These are phyloP conservation scores for Synergus umbraculus DNA, from an alignment of 2,888 invertebrate species.

Conservation along the genomic window DNA sequence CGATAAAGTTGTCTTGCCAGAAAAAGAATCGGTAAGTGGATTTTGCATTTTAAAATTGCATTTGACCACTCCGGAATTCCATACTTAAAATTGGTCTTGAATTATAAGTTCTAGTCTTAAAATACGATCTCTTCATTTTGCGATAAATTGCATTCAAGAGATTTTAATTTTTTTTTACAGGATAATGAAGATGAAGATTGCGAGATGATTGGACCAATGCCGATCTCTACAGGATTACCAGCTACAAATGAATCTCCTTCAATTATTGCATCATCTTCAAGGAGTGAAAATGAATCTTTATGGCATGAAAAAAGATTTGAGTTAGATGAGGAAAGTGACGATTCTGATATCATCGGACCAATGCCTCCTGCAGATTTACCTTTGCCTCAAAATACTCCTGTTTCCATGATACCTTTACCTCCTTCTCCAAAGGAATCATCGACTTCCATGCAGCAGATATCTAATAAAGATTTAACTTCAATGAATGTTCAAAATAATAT, in stretches of 20 bases:
- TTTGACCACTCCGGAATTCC: no score
- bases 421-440: conserved; percentile 40
- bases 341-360: conserved; percentile 61
- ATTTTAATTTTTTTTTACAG: no score
- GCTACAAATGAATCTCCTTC: neutral
- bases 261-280: neutral
- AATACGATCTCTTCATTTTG: no score
- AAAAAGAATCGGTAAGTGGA: no score
- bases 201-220: conserved; percentile 50
- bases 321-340: conserved; percentile 50
- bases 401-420: conserved; percentile 2
- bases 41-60: no score
- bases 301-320: conserved; percentile 38
- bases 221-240: neutral
- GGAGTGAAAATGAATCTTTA: neutral
- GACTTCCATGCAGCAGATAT: neutral
- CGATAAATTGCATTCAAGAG: neutral
- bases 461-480: conserved; percentile 4
- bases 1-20: neutral
- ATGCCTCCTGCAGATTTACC: conserved; percentile 54
- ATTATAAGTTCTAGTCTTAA: no score
- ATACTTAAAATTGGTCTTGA: no score
- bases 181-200: conserved; percentile 47
- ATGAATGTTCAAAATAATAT: conserved; percentile 47
- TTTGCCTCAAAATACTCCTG: neutral